Evolutionary conservation across 1,140 invertebrate genomes (phyloP).

Genomic region (Paralvinella palmiformis): DNA sequence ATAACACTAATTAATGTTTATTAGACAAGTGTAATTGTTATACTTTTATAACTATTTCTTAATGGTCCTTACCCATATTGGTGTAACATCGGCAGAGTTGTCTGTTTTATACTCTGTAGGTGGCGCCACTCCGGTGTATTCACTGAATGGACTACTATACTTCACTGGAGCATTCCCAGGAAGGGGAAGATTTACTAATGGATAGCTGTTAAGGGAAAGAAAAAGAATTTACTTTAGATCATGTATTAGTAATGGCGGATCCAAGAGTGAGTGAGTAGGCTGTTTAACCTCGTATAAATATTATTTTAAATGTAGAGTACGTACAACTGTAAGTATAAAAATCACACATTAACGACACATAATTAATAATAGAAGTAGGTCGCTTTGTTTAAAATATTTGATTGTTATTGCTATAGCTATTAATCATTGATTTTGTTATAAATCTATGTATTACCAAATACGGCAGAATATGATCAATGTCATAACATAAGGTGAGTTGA

Average conservation of each 20-base stretch:
- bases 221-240: not conserved
- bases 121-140: too few species aligned
- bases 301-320: not conserved
- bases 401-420: too few species aligned
- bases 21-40: too few species aligned
- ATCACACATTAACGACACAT: not conserved
- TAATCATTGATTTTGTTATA: not conserved
- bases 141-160: slow-evolving; percentile 49
- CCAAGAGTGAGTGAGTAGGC: not conserved
- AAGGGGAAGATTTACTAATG: slow-evolving; percentile 71
- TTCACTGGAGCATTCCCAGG: slow-evolving; percentile 73
- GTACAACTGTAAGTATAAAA: not conserved
- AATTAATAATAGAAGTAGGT: not conserved
- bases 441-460: too few species aligned
- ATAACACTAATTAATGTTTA: too few species aligned
- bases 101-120: too few species aligned
- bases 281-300: not conserved
- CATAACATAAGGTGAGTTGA: too few species aligned
- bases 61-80: too few species aligned
- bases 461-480: not conserved
- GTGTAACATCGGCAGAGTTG: too few species aligned
- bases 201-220: slow-evolving; percentile 58
- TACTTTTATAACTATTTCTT: too few species aligned
- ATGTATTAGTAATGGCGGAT: not conserved
- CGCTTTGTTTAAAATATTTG: not conserved